Evolutionary conservation across 2,888 invertebrate genomes (phyloP).

Genomic region (Agelastica alni): DNA sequence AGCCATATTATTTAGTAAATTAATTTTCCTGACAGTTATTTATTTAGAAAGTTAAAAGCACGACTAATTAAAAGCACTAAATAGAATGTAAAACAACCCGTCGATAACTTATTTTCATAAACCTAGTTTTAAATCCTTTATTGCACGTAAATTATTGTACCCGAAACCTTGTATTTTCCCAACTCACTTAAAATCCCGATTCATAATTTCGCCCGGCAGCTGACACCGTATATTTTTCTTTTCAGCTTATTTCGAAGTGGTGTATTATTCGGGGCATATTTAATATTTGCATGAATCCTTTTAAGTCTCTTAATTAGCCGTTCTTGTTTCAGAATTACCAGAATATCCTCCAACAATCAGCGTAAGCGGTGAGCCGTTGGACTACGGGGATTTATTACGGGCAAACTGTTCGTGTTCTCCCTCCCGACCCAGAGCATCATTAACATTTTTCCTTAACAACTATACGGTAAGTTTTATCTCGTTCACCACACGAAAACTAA

Average conservation of each 20-base stretch:
- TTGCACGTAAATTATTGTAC: too few species aligned
- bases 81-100: too few species aligned
- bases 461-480: slow-evolving; percentile 69
- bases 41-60: too few species aligned
- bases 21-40: too few species aligned
- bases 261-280: neutral
- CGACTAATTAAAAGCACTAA: too few species aligned
- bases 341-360: slow-evolving; percentile 68
- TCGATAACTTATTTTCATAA: too few species aligned
- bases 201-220: too few species aligned
- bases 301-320: slow-evolving; percentile 7
- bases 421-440: slow-evolving; percentile 73
- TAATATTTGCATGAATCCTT: neutral
- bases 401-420: slow-evolving; percentile 82
- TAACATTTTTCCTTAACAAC: slow-evolving; percentile 79
- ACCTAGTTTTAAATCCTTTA: too few species aligned
- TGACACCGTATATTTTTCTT: neutral
- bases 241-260: neutral
- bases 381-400: slow-evolving; percentile 72
- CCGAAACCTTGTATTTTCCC: too few species aligned
- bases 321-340: slow-evolving; percentile 69
- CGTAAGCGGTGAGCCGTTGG: slow-evolving; percentile 75
- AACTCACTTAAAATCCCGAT: too few species aligned
- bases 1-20: too few species aligned
- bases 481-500: too few species aligned